Evolutionary conservation across 2,888 invertebrate species (phyloP), one percentile per base, ranked within the genome.

Genomic region (Acleris laterana): DNA sequence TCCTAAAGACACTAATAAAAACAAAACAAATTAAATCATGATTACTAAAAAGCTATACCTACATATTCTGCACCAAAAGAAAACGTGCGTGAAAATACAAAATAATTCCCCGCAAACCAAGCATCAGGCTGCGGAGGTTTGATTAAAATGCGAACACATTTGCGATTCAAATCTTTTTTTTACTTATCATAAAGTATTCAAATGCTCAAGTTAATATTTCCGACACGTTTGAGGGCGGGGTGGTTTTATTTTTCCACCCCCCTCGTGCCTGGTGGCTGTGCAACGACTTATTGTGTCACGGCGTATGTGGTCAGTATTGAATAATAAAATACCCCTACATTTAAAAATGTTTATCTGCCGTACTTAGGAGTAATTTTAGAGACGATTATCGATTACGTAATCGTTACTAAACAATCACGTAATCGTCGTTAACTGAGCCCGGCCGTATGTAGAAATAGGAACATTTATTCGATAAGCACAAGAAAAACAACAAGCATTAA

Each of bases 131-230:
- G 74, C 76, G 75, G 74, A 77, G 79, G 81, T 85, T 84, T 88
- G 87, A 89, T 90, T 90, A 89, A 90, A 90, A 90, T 86, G 85
- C 86, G 86, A 87, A 85, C 83, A 87, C 87, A 90, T 90, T 90
- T 89, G 88, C 81, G 83, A 90, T 90, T 90, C 90, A 89, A 90
- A 90, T 91, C 86, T 84, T 87, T 83, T 32, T 89, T 88, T 89
- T 89, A 88, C 90, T 86, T 89, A 89, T 90, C 91, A 89, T 90
- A 90, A 91, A 90, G 87, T 87, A 90, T 90, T 91, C 89, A 90
- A 91, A 91, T 89, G 85, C 76, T 79, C 79, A 78, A 83, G 87
- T 90, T 90, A 88, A 90, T 90, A 90, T 90, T 90, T 88, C 84
- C 85, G 86, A 87, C 90, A 88, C 89, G 90, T 90, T 79, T 79